phyloP scores from a whole-genome alignment of 2,797 vertebrate species.

The Lacerta viridis region DNA sequence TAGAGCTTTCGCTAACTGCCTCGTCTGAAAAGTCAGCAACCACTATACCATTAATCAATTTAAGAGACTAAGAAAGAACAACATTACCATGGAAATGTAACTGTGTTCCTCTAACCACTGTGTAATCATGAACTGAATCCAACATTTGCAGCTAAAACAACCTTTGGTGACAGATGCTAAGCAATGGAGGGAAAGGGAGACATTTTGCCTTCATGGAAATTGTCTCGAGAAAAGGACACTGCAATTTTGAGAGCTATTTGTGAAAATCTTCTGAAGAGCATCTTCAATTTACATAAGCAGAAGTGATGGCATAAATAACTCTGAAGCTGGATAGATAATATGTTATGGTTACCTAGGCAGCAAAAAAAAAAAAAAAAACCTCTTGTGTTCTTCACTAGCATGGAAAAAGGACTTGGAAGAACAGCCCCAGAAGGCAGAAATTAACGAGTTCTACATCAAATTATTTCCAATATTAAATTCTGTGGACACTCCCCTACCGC shows the following conservation, averaged over 20 bases:
- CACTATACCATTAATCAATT: constrained; percentile 14
- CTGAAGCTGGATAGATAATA: background rate
- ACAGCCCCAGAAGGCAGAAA: background rate
- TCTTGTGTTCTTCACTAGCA: background rate
- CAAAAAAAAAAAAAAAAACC: constrained; percentile 5
- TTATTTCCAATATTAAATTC: background rate
- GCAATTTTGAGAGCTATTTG: constrained; percentile 3
- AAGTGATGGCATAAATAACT: constrained; percentile 3
- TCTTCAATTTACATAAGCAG: constrained; percentile 20
- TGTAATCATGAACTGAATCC: background rate
- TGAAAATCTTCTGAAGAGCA: background rate
- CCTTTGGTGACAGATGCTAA: background rate
- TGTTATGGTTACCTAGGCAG: constrained; percentile 7
- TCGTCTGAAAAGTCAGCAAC: constrained; percentile 26
- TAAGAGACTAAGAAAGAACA: constrained; percentile 9
- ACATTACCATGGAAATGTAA: constrained; percentile 37
- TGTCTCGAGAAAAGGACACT: constrained; percentile 6
- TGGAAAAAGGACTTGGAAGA: background rate
- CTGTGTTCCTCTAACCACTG: background rate
- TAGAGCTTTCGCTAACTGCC: constrained; percentile 6
- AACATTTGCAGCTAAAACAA: constrained; percentile 5
- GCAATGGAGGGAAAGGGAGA: background rate
- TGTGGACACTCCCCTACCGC: background rate
- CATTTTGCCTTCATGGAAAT: constrained; percentile 4
- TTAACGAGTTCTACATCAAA: background rate